Percentiles rank a stretch among this genome's conserved stretches.
Evolutionary conservation across 1,140 invertebrate genomes (phyloP).

Genomic region (Caenorhabditis inopinata): DNA sequence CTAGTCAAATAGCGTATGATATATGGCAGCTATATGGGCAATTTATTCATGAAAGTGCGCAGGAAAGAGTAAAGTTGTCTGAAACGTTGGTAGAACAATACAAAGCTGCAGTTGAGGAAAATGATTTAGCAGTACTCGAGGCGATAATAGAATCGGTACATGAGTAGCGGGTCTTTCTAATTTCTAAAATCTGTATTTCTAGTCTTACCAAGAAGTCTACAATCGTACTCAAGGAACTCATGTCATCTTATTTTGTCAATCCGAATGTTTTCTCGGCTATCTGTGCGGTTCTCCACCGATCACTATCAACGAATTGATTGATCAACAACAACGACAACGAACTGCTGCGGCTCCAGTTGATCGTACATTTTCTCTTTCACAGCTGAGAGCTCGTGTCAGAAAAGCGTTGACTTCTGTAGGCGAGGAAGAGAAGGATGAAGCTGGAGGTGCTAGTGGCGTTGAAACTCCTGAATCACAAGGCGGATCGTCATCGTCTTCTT

Average conservation of each 20-base stretch:
- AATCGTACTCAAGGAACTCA: conserved; percentile 42
- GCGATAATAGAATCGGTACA: conserved; percentile 48
- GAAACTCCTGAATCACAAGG: conserved; percentile 15
- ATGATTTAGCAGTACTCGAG: conserved; percentile 35
- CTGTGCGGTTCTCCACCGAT: conserved; percentile 44
- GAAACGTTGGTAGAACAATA: conserved; percentile 44
- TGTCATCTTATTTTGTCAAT: conserved; percentile 48
- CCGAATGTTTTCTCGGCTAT: conserved; percentile 45
- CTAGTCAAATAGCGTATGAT: conserved; percentile 35
- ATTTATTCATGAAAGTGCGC: conserved; percentile 44
- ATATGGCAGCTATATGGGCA: conserved; percentile 38
- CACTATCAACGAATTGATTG: conserved; percentile 44
- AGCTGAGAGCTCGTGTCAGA: conserved; percentile 40
- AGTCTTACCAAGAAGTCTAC: conserved; percentile 49
- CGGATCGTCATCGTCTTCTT: not conserved
- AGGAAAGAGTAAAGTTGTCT: conserved; percentile 23
- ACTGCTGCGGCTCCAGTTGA: not conserved
- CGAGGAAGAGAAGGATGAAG: conserved; percentile 28
- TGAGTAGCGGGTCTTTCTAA: not conserved
- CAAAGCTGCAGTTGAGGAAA: conserved; percentile 35
- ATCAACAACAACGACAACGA: conserved; percentile 29
- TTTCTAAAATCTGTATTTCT: not conserved
- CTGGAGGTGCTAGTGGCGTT: not conserved
- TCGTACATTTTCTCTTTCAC: conserved; percentile 43
- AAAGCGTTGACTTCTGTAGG: conserved; percentile 22